Percentiles rank a stretch among this genome's conserved stretches.
These are phyloP conservation scores for Elgaria multicarinata DNA, from an alignment of 2,113 vertebrate species.

Conservation along the genomic window DNA sequence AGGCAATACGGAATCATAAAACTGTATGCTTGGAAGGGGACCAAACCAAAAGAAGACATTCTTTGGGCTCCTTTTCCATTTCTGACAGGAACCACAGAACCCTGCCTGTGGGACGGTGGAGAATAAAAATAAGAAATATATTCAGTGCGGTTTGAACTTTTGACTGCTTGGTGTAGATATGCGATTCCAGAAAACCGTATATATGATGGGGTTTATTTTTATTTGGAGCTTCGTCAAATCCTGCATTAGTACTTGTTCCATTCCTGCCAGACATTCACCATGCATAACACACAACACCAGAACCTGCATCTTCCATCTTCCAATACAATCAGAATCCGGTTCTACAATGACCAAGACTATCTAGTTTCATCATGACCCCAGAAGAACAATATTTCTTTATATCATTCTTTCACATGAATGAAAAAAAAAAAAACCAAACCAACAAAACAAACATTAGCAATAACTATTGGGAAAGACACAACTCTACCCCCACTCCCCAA, in stretches of 20 bases:
- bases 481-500: not conserved
- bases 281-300: not conserved
- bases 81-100: conserved; percentile 64
- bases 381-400: not conserved
- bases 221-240: not conserved
- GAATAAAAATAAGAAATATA: conserved; percentile 69
- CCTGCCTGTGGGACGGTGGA: conserved; percentile 47
- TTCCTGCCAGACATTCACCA: not conserved
- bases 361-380: not conserved
- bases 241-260: not conserved
- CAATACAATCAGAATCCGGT: not conserved
- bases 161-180: conserved; percentile 39
- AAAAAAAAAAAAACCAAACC: not conserved
- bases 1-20: not conserved
- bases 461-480: not conserved
- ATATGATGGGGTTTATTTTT: not conserved
- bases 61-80: conserved; percentile 59
- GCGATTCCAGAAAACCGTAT: not conserved
- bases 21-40: conserved; percentile 1
- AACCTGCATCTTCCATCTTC: not conserved
- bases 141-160: conserved; percentile 39
- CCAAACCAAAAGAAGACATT: conserved; percentile 54
- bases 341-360: not conserved
- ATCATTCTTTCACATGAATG: not conserved
- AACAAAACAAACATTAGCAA: no score